phyloP scores from a whole-genome alignment of 2,797 vertebrate genomes.

The Intellagama lesueurii region DNA sequence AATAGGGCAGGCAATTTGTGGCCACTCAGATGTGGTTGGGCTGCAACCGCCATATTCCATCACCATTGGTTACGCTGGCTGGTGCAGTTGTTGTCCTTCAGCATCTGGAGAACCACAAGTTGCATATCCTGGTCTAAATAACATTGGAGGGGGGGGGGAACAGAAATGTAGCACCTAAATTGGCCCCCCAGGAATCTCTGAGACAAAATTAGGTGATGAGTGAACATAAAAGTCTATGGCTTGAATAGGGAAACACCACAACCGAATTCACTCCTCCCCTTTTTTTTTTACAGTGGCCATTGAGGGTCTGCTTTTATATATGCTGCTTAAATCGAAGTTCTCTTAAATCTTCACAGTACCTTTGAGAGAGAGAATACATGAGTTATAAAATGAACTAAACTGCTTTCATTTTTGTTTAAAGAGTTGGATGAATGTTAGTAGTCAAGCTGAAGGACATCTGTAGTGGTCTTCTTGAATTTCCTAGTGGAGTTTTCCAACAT shows the following conservation, averaged over 20 bases:
- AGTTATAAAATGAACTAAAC: background rate
- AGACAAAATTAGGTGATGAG: background rate
- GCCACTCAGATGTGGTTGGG: background rate
- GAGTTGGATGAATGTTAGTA: background rate
- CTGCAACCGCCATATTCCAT: background rate
- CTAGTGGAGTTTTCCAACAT: fast-evolving
- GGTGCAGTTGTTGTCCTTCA: background rate
- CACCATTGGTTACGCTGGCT: background rate
- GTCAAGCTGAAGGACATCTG: background rate
- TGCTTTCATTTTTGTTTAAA: background rate
- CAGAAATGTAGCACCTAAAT: background rate
- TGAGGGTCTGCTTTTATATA: background rate
- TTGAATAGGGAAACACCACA: background rate
- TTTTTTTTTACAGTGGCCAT: background rate
- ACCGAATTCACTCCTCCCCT: background rate
- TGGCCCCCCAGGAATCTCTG: background rate
- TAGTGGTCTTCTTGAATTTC: background rate
- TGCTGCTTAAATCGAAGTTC: background rate
- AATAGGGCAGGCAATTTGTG: background rate
- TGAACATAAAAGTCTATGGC: background rate
- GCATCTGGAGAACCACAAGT: background rate
- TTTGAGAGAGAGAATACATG: fast-evolving
- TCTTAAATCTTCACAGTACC: background rate
- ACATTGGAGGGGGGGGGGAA: background rate
- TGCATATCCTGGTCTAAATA: background rate